Conservation (phyloP, 2,113 vertebrate genomes). For the Oostethus manadensis region DNA sequence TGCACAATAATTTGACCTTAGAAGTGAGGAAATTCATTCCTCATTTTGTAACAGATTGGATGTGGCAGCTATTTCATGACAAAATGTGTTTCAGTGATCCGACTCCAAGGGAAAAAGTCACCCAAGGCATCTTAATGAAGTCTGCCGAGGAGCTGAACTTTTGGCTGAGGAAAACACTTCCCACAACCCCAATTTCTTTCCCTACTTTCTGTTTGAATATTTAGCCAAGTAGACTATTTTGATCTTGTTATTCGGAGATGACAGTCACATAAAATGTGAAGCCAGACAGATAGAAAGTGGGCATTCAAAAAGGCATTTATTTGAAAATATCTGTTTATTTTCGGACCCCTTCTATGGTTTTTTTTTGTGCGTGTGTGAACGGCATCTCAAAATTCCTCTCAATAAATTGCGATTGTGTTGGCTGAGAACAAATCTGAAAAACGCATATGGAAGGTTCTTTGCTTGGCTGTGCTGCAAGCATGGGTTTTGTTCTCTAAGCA, state of each 20-base stretch:
- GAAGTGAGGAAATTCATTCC: conserved; percentile 1
- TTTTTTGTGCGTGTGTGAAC: neutral
- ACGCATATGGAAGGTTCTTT: neutral
- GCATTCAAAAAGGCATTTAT: neutral
- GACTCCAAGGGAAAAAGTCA: conserved; percentile 14
- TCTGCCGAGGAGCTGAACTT: conserved; percentile 10
- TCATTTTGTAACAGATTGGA: conserved; percentile 19
- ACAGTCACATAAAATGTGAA: neutral
- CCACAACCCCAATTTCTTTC: neutral
- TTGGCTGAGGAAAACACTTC: conserved; percentile 10
- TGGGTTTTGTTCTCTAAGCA: neutral
- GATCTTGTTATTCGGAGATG: conserved; percentile 2
- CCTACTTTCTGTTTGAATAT: neutral
- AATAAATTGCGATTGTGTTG: neutral
- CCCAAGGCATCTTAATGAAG: conserved; percentile 16
- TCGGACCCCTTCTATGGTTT: neutral
- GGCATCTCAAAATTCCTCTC: neutral
- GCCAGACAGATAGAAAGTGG: neutral
- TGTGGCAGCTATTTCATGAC: conserved; percentile 23
- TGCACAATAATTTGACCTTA: conserved; percentile 17
- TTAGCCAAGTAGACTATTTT: conserved; percentile 5
- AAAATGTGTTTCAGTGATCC: conserved; percentile 19
- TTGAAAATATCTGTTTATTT: neutral
- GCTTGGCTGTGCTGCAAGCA: neutral
- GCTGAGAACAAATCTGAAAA: neutral